A percentile compares a stretch with the other conserved stretches of the same genome.
Evolutionary conservation across 2,888 invertebrate species (phyloP).

Genomic region (Ptilodon capucinus): DNA sequence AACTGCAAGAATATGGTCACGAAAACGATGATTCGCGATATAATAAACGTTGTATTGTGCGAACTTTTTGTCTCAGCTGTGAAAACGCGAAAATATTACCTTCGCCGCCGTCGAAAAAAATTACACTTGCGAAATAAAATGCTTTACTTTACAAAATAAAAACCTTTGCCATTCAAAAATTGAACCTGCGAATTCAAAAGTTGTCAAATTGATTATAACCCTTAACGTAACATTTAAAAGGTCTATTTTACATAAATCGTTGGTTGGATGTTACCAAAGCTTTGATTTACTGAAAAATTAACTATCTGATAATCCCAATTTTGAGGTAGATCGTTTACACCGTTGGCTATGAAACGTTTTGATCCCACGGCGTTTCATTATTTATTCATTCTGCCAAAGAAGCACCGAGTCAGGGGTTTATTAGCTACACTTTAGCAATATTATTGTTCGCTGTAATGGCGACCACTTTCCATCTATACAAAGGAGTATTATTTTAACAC

Average conservation of each 20-base stretch:
- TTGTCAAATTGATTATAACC: too few species aligned
- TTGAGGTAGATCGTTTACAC: slow-evolving; percentile 14
- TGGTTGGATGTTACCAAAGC: not conserved
- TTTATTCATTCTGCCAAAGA: slow-evolving; percentile 22
- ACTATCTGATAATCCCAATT: slow-evolving; percentile 16
- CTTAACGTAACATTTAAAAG: not conserved
- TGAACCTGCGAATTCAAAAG: too few species aligned
- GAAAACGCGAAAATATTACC: too few species aligned
- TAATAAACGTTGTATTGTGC: too few species aligned
- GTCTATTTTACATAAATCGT: not conserved
- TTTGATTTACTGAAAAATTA: slow-evolving; percentile 9
- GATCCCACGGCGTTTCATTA: slow-evolving; percentile 14
- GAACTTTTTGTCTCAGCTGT: too few species aligned
- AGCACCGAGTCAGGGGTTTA: slow-evolving; percentile 22
- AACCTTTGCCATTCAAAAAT: too few species aligned
- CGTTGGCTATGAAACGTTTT: slow-evolving; percentile 9
- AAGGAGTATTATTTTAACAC: too few species aligned
- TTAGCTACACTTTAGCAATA: slow-evolving; percentile 16
- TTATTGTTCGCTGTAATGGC: not conserved
- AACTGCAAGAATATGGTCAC: too few species aligned
- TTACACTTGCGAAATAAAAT: too few species aligned
- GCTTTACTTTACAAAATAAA: too few species aligned
- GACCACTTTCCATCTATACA: not conserved
- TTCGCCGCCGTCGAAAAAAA: too few species aligned
- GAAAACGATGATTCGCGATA: too few species aligned